Base-by-base conservation (phyloP, 2,113 vertebrate genomes). In the Cephalophus harveyi region DNA sequence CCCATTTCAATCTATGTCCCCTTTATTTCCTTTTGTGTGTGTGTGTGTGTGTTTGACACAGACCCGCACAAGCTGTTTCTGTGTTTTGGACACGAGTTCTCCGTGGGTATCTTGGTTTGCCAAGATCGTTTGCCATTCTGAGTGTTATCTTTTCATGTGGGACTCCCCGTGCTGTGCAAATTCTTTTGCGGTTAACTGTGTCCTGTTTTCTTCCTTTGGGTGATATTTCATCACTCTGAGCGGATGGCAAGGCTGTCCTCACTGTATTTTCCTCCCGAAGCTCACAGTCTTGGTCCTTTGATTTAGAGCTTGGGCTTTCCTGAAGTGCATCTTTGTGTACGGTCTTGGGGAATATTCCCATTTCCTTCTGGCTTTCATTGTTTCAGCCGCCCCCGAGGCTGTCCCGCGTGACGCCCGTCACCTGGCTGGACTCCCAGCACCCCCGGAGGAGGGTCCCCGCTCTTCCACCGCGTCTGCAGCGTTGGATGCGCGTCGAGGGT, bases 271-370 rank as follows among this genome's bases (percentile, higher is more conserved):
- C 64, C 9, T 36, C 17, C n/a, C 5, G 64, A 36, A 36, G 64
- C 9, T 71, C 64, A 5, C 9, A 11, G 9, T 21, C n/a, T 21
- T 5, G 10, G 17, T 36, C 17, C n/a, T 36, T 17, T 6, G 17
- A 0, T 11, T 21, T 11, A 36, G 64, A 36, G 0, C n/a, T 11
- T 2, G 4, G n/a, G 0, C 64, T 36, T 21, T 21, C 19, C 64
- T 11, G 9, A 11, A 1, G 17, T 2, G n/a, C 9, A 0, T 19
- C n/a, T 11, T 19, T 11, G 1, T 11, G 4, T 5, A 1, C 1
- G 64, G 64, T 71, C 64, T 71, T 6, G 33, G 17, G 64, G 64
- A 36, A 10, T 11, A 11, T 2, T 21, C 64, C 19, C 33, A 0
- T 21, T 21, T 36, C 4, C 0, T 5, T 36, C 64, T 21, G 4